Evolutionary conservation across 2,113 vertebrate genomes (phyloP), one percentile per base, ranked within the genome.

Genomic region (Scomber colias): DNA sequence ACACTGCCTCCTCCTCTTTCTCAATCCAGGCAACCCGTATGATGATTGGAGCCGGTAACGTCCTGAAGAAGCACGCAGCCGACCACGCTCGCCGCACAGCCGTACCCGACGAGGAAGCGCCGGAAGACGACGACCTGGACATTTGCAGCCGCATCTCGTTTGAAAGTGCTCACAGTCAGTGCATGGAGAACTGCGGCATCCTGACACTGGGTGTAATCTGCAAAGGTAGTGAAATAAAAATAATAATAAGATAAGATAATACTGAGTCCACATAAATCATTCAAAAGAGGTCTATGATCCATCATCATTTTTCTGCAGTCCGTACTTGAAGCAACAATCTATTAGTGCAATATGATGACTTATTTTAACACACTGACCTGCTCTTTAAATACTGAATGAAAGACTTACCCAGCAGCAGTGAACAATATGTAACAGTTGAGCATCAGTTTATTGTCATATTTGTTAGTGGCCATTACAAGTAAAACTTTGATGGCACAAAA

Each of bases 31-130:
- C 98, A 46, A 99, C 97, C 0, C 95, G 98, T 0, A 93, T 98
- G 89, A 97, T 99, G 97, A 99, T 97, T 0, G 98, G 98, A 1
- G 98, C 97, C 0, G 98, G 98, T 17, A 99, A 99, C 71, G 95
- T 99, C 74, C 92, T 99, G 16, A 97, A 96, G 85, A 96, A 96
- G 0, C 98, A 99, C 19, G 97, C 94, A 0, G 97, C 95, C 0
- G 98, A 99, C 67, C 89, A 96, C 3, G 93, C 97, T 2, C 96
- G 95, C 73, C 91, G 92, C 27, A 82, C 70, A 1, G 91, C 82
- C 0, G 67, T 93, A 0, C 27, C 54, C 0, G 88, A 94, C 0
- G 95, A 95, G 24, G 92, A 93, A 0, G 94, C 93, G 0, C 91
- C 79, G 0, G 91, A 93, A 0, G 96, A 95, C 0, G 88, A 90